phyloP scores from a whole-genome alignment of 1,140 invertebrate species.

The Nasonia giraulti region DNA sequence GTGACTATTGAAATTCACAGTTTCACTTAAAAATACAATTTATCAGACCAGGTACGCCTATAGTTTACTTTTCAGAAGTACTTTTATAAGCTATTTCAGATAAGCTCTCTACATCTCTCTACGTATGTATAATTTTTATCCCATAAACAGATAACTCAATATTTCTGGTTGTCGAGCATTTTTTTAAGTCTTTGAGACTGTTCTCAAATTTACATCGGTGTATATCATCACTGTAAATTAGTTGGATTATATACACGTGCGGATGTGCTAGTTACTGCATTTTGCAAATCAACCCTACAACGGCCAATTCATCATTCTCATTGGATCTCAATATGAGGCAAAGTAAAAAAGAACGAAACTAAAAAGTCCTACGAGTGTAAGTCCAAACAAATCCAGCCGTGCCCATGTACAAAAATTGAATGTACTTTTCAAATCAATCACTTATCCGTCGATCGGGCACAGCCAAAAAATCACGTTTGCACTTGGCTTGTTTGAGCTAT shows the following conservation, averaged over 20 bases:
- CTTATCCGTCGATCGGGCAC: not conserved
- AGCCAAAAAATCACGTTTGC: not conserved
- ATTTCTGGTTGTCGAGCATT: not conserved
- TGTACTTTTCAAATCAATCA: not conserved
- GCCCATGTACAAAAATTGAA: not conserved
- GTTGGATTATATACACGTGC: too few relatives aligned
- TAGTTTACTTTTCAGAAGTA: not conserved
- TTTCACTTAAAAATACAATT: not conserved
- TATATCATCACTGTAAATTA: too few relatives aligned
- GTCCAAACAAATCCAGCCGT: not conserved
- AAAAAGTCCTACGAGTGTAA: not conserved
- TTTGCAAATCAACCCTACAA: not conserved
- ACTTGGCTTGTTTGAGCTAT: not conserved
- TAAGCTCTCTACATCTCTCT: not conserved
- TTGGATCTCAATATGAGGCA: not conserved
- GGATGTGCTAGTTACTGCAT: not conserved
- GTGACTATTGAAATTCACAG: slow-evolving; percentile 15
- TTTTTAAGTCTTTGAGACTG: not conserved
- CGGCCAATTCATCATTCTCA: not conserved
- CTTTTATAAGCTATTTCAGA: not conserved
- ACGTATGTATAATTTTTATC: not conserved
- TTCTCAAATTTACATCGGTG: not conserved
- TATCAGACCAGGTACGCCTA: not conserved
- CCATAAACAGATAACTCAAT: not conserved
- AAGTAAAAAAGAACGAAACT: not conserved